Evolutionary conservation across 2,888 invertebrate species (phyloP).

Genomic region (Cephus pygmeus): DNA sequence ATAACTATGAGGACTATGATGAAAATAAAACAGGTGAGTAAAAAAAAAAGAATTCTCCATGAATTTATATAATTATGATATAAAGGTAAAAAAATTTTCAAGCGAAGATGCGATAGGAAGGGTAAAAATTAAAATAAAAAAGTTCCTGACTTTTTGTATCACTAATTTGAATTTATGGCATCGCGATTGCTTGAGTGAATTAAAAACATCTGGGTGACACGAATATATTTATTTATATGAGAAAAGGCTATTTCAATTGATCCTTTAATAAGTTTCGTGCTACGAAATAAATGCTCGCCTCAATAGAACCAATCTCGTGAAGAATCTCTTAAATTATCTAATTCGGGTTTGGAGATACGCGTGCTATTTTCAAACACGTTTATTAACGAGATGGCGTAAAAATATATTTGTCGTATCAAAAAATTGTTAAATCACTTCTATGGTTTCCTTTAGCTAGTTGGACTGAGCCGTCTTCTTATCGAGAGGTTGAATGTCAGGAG

Average conservation of each 20-base stretch:
- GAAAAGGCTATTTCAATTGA: not conserved
- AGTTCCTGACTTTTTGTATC: not conserved
- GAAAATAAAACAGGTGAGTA: constrained; percentile 44
- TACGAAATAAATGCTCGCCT: not conserved
- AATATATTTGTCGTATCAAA: not conserved
- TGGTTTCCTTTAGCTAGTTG: not conserved
- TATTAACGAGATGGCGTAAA: not conserved
- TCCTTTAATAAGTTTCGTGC: not conserved
- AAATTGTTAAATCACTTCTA: not conserved
- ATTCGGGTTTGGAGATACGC: not conserved
- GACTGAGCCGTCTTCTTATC: constrained; percentile 7
- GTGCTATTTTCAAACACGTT: not conserved
- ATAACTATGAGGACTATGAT: constrained; percentile 51
- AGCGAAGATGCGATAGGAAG: not conserved
- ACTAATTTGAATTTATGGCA: not conserved
- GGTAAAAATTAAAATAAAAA: not conserved
- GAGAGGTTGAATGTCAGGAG: constrained; percentile 14
- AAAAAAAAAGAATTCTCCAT: not conserved
- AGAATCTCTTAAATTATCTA: not conserved
- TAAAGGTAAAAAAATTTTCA: not conserved
- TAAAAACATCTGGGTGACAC: not conserved
- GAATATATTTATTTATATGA: not conserved
- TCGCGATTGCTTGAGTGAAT: not conserved
- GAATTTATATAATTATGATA: not conserved
- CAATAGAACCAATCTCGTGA: not conserved